phyloP scores from a whole-genome alignment of 2,797 vertebrate species.

The Cynodonichthys magdalenae region DNA sequence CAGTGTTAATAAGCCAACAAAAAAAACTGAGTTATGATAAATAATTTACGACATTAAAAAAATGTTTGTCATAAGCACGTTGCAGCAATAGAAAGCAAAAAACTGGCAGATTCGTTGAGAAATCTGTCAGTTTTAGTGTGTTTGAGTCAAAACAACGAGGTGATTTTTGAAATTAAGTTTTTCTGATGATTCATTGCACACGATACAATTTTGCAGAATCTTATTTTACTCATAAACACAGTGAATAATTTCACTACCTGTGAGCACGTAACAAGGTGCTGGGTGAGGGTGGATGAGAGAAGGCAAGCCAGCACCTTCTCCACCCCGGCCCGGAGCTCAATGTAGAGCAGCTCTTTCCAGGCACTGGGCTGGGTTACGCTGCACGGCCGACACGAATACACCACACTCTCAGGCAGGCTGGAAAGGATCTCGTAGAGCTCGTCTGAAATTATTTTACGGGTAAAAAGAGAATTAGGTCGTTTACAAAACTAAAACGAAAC shows the following conservation, averaged over 20 bases:
- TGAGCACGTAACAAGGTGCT: conserved; percentile 85
- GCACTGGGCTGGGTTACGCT: conserved; percentile 81
- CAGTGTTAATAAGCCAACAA: no score
- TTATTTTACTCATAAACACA: no score
- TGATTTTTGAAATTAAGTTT: no score
- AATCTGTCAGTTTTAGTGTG: no score
- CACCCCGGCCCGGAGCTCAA: conserved; percentile 86
- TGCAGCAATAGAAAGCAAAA: no score
- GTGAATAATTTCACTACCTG: conserved; percentile 75
- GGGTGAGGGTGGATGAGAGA: conserved; percentile 84
- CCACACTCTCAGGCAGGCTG: conserved; percentile 89
- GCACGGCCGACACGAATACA: conserved; percentile 90
- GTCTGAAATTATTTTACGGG: conserved; percentile 72
- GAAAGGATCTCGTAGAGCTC: conserved; percentile 94
- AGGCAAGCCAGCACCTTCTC: conserved; percentile 89
- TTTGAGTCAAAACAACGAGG: no score
- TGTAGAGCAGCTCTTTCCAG: conserved; percentile 89
- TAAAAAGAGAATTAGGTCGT: background rate
- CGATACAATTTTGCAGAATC: no score
- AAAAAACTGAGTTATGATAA: no score
- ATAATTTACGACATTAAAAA: no score
- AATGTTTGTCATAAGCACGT: no score
- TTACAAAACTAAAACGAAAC: background rate
- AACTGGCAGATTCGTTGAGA: no score
- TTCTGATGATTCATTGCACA: no score